Conservation (phyloP, 2,888 invertebrate genomes). For the Acleris holmiana region DNA sequence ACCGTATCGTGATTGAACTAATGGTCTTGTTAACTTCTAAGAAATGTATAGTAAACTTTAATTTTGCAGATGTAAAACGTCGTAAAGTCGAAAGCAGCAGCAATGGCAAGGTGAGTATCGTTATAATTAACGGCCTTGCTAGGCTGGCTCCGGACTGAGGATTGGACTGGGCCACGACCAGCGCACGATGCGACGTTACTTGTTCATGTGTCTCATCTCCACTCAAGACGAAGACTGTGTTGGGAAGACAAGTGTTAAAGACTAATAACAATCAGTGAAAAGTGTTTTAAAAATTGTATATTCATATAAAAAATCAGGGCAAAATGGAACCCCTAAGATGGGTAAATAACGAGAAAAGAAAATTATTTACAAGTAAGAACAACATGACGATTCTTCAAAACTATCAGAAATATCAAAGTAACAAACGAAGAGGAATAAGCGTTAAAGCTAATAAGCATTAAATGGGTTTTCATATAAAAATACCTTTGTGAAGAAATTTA, state of each 20-base stretch:
- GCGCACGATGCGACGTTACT: constrained; percentile 37
- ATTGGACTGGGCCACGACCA: constrained; percentile 82
- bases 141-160: constrained; percentile 83
- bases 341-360: not conserved
- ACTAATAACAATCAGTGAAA: constrained; percentile 28
- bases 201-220: constrained; percentile 1
- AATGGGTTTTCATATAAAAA: not conserved
- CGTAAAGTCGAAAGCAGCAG: constrained; percentile 91
- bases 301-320: constrained; percentile 19
- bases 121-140: constrained; percentile 70
- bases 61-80: constrained; percentile 89
- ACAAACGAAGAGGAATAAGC: not conserved
- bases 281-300: constrained; percentile 22
- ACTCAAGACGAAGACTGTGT: constrained; percentile 14
- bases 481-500: not conserved
- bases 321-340: constrained; percentile 16
- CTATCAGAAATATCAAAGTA: not conserved
- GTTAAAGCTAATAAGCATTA: not conserved
- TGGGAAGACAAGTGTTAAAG: constrained; percentile 9
- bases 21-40: no score
- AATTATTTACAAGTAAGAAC: not conserved
- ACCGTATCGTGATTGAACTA: no score
- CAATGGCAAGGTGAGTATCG: constrained; percentile 93
- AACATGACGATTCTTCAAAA: not conserved
- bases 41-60: not conserved